phyloP scores from a whole-genome alignment of 2,113 vertebrate genomes.

The Polypterus bichir region DNA sequence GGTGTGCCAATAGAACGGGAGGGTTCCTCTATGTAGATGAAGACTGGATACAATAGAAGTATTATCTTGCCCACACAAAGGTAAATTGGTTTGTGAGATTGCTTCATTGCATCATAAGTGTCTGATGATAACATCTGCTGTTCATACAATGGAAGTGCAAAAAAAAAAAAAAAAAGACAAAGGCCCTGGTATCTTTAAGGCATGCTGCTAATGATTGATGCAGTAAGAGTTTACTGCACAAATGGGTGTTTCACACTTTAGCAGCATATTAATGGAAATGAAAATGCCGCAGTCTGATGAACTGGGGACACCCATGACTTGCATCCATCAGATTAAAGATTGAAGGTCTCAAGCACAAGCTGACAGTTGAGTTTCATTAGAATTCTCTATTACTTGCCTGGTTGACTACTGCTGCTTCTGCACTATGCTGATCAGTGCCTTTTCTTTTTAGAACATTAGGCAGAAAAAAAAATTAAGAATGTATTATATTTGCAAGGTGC shows the following conservation, averaged over 20 bases:
- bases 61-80: slow-evolving; percentile 56
- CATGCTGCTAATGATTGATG: slow-evolving; percentile 52
- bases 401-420: too few species aligned
- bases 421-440: too few species aligned
- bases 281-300: not conserved
- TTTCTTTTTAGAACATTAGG: too few species aligned
- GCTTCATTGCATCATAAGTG: slow-evolving; percentile 38
- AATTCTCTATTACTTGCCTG: not conserved
- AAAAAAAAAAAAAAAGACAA: slow-evolving; percentile 35
- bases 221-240: not conserved
- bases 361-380: not conserved
- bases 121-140: slow-evolving; percentile 59
- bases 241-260: not conserved
- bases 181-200: slow-evolving; percentile 62
- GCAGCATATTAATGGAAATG: not conserved
- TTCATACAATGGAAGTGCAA: slow-evolving; percentile 58
- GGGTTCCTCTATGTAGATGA: slow-evolving; percentile 66
- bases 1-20: slow-evolving; percentile 59
- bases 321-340: not conserved
- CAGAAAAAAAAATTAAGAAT: too few species aligned
- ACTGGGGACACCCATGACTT: not conserved
- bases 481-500: too few species aligned
- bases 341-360: not conserved
- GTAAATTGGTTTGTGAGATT: slow-evolving; percentile 23
- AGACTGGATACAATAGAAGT: slow-evolving; percentile 55